phyloP scores from a whole-genome alignment of 2,113 vertebrate genomes.

The Pseudonaja textilis region DNA sequence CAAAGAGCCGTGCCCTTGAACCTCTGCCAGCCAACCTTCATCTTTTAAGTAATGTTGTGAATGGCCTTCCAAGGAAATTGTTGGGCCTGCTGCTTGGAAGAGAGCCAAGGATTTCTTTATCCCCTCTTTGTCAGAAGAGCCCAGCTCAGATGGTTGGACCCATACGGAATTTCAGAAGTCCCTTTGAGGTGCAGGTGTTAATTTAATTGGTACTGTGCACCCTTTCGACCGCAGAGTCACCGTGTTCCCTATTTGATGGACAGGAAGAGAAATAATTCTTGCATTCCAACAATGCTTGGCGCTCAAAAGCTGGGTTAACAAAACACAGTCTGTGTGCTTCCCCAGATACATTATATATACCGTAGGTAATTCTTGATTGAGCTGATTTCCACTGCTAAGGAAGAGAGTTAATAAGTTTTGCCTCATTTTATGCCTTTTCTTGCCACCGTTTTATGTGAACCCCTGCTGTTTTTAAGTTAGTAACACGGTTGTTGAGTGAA shows the following conservation, averaged over 20 bases:
- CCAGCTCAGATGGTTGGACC: neutral
- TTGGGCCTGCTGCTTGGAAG: neutral
- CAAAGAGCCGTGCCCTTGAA: neutral
- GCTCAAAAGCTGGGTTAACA: neutral
- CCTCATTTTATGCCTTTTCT: no score
- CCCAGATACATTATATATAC: neutral
- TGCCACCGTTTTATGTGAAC: no score
- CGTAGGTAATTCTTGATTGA: no score
- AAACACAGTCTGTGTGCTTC: neutral
- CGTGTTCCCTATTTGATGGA: neutral
- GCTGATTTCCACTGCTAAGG: no score
- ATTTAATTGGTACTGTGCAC: neutral
- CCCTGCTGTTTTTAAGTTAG: no score
- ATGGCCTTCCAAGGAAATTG: neutral
- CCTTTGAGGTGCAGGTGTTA: neutral
- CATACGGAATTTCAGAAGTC: neutral
- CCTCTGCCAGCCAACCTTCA: neutral
- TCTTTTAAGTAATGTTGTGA: neutral
- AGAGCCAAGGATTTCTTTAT: neutral
- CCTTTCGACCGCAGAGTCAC: neutral
- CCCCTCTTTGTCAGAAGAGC: neutral
- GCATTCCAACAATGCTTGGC: neutral
- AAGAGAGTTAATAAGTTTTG: no score
- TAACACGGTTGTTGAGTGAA: no score
- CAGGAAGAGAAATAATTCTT: neutral